Conservation (phyloP, 2,113 vertebrate species). For the Apus apus region DNA sequence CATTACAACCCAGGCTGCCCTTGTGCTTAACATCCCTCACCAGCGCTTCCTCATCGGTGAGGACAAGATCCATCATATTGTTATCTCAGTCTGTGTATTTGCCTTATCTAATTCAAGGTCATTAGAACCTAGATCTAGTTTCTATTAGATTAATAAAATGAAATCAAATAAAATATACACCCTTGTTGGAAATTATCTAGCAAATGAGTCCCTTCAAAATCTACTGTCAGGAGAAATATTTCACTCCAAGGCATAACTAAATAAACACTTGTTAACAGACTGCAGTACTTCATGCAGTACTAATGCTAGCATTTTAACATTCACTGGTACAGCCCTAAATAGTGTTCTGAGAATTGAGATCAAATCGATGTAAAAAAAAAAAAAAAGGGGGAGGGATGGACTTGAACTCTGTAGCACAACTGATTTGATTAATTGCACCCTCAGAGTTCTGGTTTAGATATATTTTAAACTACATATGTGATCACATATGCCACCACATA, state of each 20-base stretch:
- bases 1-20: no score
- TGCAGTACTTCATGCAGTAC: background rate
- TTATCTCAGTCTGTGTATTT: background rate
- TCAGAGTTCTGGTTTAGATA: constrained; percentile 21
- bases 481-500: constrained; percentile 3
- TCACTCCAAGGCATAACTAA: constrained; percentile 27
- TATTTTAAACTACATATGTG: background rate
- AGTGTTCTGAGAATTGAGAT: background rate
- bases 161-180: background rate
- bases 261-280: constrained; percentile 37
- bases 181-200: constrained; percentile 29
- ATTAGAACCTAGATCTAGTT: background rate
- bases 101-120: background rate
- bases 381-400: background rate
- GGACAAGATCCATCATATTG: no score
- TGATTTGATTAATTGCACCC: background rate
- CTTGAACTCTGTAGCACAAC: background rate
- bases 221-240: constrained; percentile 23
- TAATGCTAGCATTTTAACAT: background rate
- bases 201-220: constrained; percentile 3
- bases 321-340: background rate
- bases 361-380: background rate
- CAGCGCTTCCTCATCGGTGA: no score
- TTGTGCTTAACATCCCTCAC: no score
- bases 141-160: background rate